phyloP scores from a whole-genome alignment of 2,888 invertebrate genomes.

The Microctonus aethiopoides region DNA sequence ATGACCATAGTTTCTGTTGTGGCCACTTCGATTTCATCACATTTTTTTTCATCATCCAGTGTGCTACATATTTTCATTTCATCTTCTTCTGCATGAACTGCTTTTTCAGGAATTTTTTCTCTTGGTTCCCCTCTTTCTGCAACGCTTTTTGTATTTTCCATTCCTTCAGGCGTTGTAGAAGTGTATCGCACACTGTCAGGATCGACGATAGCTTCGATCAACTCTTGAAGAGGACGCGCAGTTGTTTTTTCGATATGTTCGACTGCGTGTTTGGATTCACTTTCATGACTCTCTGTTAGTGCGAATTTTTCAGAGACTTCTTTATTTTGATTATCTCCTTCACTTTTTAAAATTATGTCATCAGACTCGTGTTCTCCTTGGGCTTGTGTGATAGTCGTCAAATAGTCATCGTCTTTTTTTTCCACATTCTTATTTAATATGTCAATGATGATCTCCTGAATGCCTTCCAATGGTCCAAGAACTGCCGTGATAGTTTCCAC shows the following conservation, averaged over 20 bases:
- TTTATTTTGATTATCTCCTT: conserved; percentile 21
- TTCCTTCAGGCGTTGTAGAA: conserved; percentile 36
- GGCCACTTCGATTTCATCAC: conserved; percentile 33
- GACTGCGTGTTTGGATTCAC: conserved; percentile 39
- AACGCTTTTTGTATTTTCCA: background rate
- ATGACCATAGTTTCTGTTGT: conserved; percentile 37
- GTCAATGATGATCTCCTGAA: conserved; percentile 47
- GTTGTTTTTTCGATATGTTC: conserved; percentile 51
- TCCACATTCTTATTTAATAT: conserved; percentile 42
- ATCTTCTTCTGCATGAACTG: conserved; percentile 21
- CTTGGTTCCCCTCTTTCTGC: conserved; percentile 20
- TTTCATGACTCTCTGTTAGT: conserved; percentile 5
- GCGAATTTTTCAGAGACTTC: conserved; percentile 65
- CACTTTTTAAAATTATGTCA: conserved; percentile 17
- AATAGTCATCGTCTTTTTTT: conserved; percentile 46
- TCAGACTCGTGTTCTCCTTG: conserved; percentile 46
- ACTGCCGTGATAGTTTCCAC: conserved; percentile 60
- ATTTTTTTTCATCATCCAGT: conserved; percentile 23
- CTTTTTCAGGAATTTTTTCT: conserved; percentile 24
- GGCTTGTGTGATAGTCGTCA: conserved; percentile 42
- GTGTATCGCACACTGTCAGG: conserved; percentile 31
- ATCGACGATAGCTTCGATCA: conserved; percentile 52
- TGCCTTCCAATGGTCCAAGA: conserved; percentile 51
- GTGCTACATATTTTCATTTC: background rate
- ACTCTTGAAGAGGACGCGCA: conserved; percentile 52